Evolutionary conservation across 2,113 vertebrate species (phyloP).

Genomic region (Emydura subglobosa): DNA sequence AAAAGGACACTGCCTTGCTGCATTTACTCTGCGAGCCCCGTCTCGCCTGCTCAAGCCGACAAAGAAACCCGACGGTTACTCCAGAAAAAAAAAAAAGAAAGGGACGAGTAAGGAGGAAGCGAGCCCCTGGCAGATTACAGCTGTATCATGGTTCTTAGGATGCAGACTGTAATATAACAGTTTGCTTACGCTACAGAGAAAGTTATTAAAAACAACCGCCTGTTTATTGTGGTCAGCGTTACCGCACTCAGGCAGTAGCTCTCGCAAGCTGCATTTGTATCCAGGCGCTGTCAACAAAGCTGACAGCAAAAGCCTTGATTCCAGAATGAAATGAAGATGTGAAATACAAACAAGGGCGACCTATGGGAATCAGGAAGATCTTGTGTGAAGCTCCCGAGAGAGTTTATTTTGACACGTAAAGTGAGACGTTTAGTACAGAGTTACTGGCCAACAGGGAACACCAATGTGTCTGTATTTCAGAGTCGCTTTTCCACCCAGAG

Average conservation of each 20-base stretch:
- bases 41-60: too few relatives aligned
- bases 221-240: neutral
- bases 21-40: too few relatives aligned
- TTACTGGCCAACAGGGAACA: neutral
- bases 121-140: neutral
- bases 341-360: neutral
- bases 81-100: neutral
- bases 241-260: neutral
- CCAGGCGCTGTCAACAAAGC: neutral
- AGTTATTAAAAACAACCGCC: neutral
- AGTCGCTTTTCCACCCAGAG: neutral
- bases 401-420: neutral
- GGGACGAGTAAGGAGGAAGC: neutral
- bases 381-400: neutral
- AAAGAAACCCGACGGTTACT: neutral
- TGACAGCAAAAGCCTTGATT: neutral
- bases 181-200: neutral
- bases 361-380: neutral
- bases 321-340: neutral
- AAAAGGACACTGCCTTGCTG: neutral
- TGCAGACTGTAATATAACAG: neutral
- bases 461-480: neutral
- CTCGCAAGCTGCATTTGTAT: neutral
- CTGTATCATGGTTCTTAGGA: neutral
- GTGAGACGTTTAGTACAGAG: neutral